phyloP scores from a whole-genome alignment of 1,140 invertebrate genomes.

The Rhizoglyphus robini region DNA sequence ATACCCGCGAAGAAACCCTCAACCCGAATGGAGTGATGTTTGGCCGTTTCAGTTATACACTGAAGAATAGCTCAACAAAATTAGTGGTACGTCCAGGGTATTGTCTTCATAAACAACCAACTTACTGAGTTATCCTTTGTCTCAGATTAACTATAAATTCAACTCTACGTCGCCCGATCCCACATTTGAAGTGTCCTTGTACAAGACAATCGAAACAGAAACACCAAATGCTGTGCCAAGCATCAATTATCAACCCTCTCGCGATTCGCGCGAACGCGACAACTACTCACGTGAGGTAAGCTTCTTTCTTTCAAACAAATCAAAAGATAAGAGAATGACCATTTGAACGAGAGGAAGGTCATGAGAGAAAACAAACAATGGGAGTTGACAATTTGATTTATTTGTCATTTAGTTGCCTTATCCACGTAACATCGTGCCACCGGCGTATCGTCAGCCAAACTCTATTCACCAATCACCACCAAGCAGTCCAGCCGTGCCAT shows the following conservation, averaged over 20 bases:
- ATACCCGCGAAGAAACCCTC: slow-evolving; percentile 12
- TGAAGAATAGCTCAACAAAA: background rate
- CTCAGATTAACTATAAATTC: slow-evolving; percentile 19
- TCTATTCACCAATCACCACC: too few relatives aligned
- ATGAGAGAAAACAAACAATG: too few relatives aligned
- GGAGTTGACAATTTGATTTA: too few relatives aligned
- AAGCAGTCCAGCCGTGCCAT: background rate
- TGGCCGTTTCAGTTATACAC: slow-evolving; percentile 1
- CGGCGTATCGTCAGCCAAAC: too few relatives aligned
- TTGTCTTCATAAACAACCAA: background rate
- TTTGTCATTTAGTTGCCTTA: background rate
- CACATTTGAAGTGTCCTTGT: slow-evolving; percentile 18
- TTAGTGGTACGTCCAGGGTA: slow-evolving; percentile 6
- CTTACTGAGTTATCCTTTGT: background rate
- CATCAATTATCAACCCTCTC: background rate
- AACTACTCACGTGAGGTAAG: background rate
- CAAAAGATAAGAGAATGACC: too few relatives aligned
- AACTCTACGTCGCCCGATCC: slow-evolving; percentile 15
- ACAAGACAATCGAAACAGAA: slow-evolving; percentile 6
- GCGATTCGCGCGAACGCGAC: background rate
- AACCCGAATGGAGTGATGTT: background rate
- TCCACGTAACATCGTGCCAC: background rate
- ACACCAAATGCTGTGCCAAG: background rate
- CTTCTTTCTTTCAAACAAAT: too few relatives aligned
- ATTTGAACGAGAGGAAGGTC: too few relatives aligned